Conservation (phyloP, 2,113 vertebrate genomes). For the Catharus bicknelli region DNA sequence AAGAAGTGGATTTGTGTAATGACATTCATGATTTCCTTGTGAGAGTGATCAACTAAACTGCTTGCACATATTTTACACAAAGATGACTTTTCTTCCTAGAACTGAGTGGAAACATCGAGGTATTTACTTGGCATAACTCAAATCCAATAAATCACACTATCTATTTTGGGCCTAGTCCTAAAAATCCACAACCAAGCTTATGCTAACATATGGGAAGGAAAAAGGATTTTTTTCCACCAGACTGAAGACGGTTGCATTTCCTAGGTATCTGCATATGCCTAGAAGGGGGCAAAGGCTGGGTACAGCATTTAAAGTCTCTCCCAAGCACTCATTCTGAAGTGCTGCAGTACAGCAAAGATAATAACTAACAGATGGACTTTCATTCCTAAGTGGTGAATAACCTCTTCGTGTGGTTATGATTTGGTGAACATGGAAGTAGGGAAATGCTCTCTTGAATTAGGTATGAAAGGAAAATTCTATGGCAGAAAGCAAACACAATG, state of each 20-base stretch:
- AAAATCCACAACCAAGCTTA: neutral
- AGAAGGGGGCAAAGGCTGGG: neutral
- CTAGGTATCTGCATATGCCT: neutral
- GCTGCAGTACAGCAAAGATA: conserved; percentile 52
- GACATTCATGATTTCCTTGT: neutral
- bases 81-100: conserved; percentile 26
- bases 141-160: neutral
- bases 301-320: conserved; percentile 17
- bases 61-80: neutral
- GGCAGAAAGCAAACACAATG: conserved; percentile 6
- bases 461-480: neutral
- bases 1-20: neutral
- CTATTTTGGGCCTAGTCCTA: neutral
- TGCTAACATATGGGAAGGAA: neutral
- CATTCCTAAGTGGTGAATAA: conserved; percentile 73
- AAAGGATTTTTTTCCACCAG: neutral
- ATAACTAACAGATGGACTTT: conserved; percentile 72
- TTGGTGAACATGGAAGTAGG: conserved; percentile 62
- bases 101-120: conserved; percentile 27
- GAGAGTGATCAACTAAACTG: neutral
- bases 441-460: conserved; percentile 31
- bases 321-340: conserved; percentile 31
- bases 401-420: conserved; percentile 61
- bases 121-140: conserved; percentile 41
- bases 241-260: neutral